A percentile compares a stretch with the other conserved stretches of the same genome.
Evolutionary conservation across 1,140 invertebrate genomes (phyloP).

Genomic region (Drosophila pandora): DNA sequence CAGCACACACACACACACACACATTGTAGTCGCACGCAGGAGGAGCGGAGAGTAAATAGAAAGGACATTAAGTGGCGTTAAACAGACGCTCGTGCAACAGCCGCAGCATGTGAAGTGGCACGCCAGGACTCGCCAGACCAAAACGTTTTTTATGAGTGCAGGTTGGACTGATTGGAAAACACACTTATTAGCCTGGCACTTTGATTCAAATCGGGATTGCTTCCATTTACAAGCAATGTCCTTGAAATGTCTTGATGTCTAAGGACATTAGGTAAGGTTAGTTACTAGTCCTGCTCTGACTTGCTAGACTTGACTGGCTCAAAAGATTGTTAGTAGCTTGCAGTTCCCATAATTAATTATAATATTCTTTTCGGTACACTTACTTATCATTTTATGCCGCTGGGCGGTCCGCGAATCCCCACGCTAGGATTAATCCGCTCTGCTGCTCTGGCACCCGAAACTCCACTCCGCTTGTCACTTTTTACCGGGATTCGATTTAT

Average conservation of each 20-base stretch:
- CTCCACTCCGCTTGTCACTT: constrained; percentile 14
- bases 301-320: too few species aligned
- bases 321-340: too few species aligned
- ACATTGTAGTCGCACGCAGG: constrained; percentile 3
- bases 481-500: constrained; percentile 11
- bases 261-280: too few species aligned
- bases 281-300: too few species aligned
- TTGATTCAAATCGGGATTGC: not conserved
- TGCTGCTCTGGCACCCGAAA: constrained; percentile 41
- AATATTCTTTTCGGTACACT: constrained; percentile 29
- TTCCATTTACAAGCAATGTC: not conserved
- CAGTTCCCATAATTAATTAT: not conserved
- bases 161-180: not conserved
- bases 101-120: constrained; percentile 47
- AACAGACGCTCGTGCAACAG: constrained; percentile 65
- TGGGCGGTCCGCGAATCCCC: constrained; percentile 72
- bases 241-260: not conserved
- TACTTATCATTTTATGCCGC: constrained; percentile 81
- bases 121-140: constrained; percentile 12
- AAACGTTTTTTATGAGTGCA: constrained; percentile 3
- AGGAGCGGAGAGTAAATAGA: constrained; percentile 65
- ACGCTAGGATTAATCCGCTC: constrained; percentile 56
- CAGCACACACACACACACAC: constrained; percentile 18
- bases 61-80: constrained; percentile 79
- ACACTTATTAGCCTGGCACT: constrained; percentile 11